Evolutionary conservation across 2,113 vertebrate species (phyloP), one percentile per base, ranked within the genome.

Genomic region (rat (Rattus norvegicus)): DNA sequence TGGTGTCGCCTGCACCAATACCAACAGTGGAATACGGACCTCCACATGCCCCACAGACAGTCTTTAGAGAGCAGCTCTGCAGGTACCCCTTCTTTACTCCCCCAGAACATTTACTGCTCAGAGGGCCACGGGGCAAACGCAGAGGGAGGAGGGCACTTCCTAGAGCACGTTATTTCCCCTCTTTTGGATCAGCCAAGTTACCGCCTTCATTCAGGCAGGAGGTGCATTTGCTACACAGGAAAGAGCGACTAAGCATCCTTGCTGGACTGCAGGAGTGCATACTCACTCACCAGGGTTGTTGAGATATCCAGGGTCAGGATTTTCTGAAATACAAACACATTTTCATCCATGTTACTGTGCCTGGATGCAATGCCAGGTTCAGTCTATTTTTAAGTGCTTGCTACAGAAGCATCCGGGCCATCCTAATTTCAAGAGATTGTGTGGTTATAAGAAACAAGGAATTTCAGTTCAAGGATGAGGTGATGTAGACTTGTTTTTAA

Each of bases 281-380:
- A 97, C 98, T 98, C 83, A 97, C 98, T 98, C 83, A 98, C 98
- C 96, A 43, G 87, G 87, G 70, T 33, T 94, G 96, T 89, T 70
- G 69, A 89, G 49, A 77, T 94, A 88, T 39, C 83, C 76, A 14
- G 94, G 90, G 19, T 97, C 91, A 70, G 94, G 43, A 90, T 95
- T 43, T 8, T 94, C 98, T 98, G 94, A 97, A 98, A 97, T 36
- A 97, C 22, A 98, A 97, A 97, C 24, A 88, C 12, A 22, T 90
- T 95, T 96, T 88, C 52, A 95, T 97, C 86, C 69, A 90, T 20
- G 88, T 49, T 86, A 89, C 28, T 88, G 26, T 49, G 33, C 22
- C 94, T 54, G 93, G 52, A 77, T 47, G 4, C 56, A 26, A 75
- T 80, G 12, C 84, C 63, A 83, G 6, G 14, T 59, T 47, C 72